Base-by-base conservation (phyloP, 2,113 vertebrate genomes). In the Sphaerodactylus townsendi region DNA sequence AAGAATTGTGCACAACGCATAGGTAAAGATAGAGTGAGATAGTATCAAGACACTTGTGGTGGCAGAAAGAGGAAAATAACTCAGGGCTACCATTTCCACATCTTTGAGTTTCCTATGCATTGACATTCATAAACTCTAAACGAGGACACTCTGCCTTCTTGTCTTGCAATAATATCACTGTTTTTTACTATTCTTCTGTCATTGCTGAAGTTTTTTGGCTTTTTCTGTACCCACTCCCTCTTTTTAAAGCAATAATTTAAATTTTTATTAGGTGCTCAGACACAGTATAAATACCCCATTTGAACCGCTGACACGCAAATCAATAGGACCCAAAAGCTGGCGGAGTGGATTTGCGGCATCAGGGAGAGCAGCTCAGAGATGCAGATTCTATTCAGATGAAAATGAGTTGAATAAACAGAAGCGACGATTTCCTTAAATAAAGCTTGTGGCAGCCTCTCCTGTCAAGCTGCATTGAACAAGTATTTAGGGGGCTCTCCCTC, bases 201-300 rank as follows among this genome's bases (percentile, higher is more conserved):
- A 11, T n/a, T 84, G 77, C 72, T 84, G 66, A 59, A 76, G 66
- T 68, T 70, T 69, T 86, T 69, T 13, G 21, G 53, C 35, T 19
- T 44, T 56, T 46, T 33, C 23, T 73, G 37, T 65, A 62, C 39
- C 66, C 77, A 79, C 50, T 50, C 39, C 39, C 70, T 78, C 84
- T 91, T 90, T 75, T 71, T 17, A 91, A 85, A 84, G 66, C 1
- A n/a, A 90, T 90, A 87, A 90, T 92, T 94, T 91, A 87, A 88
- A 92, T 87, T 87, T 91, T 91, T 85, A 93, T 92, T 90, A 93
- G 89, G 91, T 93, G 80, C 80, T 91, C 89, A 85, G 85, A 64
- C 64, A 1, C 78, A 91, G 78, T 79, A 85, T 91, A 91, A 94
- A 91, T 91, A 89, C 69, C 83, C 37, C 44, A 88, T 91, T 92